A percentile compares a stretch with the other conserved stretches of the same genome.
Conservation (phyloP, 2,888 invertebrate species). For the Mantis religiosa region DNA sequence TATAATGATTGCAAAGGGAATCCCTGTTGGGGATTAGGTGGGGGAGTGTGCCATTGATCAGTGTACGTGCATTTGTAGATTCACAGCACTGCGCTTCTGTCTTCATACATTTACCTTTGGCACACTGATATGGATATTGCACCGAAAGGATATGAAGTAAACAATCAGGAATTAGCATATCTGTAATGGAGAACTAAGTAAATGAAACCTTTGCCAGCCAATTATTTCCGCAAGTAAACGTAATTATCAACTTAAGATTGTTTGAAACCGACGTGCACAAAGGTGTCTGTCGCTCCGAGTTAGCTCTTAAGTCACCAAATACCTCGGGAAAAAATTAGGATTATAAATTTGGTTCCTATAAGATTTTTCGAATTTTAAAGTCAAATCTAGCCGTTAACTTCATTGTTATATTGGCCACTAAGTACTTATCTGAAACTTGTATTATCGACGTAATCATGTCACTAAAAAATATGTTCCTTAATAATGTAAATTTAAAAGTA, state of each 20-base stretch:
- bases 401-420: too few relatives aligned
- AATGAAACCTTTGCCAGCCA: background rate
- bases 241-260: background rate
- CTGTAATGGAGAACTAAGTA: background rate
- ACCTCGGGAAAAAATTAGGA: too few relatives aligned
- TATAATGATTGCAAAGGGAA: background rate
- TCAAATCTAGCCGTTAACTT: too few relatives aligned
- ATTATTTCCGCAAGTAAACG: background rate
- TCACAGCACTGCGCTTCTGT: background rate
- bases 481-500: too few relatives aligned
- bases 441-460: too few relatives aligned
- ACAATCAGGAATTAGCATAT: background rate
- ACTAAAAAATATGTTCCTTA: too few relatives aligned
- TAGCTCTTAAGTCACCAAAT: too few relatives aligned
- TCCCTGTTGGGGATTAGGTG: background rate
- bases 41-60: background rate
- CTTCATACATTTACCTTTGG: background rate
- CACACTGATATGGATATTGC: background rate
- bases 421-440: too few relatives aligned
- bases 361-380: too few relatives aligned
- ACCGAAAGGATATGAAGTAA: background rate
- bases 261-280: too few relatives aligned
- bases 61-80: background rate
- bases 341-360: too few relatives aligned
- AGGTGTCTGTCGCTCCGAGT: too few relatives aligned